Evolutionary conservation across 2,888 invertebrate species (phyloP), one percentile per base, ranked within the genome.

Genomic region (Clunio marinus): DNA sequence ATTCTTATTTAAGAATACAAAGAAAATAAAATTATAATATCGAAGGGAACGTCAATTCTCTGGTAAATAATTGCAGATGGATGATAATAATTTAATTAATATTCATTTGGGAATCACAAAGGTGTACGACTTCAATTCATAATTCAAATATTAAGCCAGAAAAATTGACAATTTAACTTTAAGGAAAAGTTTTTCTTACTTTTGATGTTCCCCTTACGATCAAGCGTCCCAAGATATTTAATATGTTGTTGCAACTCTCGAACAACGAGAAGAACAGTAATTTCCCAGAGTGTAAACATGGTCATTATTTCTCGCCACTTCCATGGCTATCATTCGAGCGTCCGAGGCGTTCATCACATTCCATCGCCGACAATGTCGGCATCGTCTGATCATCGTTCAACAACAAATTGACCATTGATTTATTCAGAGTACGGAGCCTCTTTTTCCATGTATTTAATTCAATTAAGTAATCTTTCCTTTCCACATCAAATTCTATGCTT

Each of bases 381-480:
- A 66, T 55, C 66, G 46, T 66, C 51, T 66, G 66, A 66, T 66
- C 66, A 66, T 65, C 63, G 41, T 46, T 66, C 28, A 51, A 32
- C 55, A 63, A 55, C 66, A 66, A 66, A 66, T 66, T 66, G 66
- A 66, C 66, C 66, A 66, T 66, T 66, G 66, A 66, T 66, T 66
- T 66, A 66, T 66, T 66, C 66, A 66, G 25, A 57, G 27, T 46
- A 66, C 35, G 66, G 55, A 55, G 65, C 45, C 65, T 55, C 51
- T 51, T 51, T 66, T 66, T 66, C 66, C 66, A 66, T 66, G 66
- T 66, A 66, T 66, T 66, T 66, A 66, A 66, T 66, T 66, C 66
- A 66, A 66, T 66, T 66, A 66, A 66, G 66, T 55, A 55, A 66
- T 66, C 55, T 66, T 66, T 66, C 28, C 24, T 32, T 55, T 35